phyloP scores from a whole-genome alignment of 1,140 invertebrate species.

The Drosophila orena region DNA sequence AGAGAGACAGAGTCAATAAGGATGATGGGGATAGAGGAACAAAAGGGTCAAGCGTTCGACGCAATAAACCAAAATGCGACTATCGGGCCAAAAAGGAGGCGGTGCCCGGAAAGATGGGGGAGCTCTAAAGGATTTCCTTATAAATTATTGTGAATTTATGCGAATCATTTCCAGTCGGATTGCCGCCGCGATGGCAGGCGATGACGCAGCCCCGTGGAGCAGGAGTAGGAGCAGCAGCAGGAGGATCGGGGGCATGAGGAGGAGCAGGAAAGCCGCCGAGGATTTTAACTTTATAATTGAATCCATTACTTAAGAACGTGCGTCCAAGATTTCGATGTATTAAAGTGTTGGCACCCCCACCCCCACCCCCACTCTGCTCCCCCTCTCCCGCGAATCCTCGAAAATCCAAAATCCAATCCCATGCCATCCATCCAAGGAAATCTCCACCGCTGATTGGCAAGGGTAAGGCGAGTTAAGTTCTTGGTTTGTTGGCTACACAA shows the following conservation, averaged over 20 bases:
- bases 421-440: slow-evolving; percentile 10
- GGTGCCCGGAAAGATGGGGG: slow-evolving; percentile 20
- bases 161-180: slow-evolving; percentile 81
- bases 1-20: slow-evolving; percentile 63
- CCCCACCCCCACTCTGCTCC: too few relatives aligned
- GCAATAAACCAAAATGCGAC: slow-evolving; percentile 70
- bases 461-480: slow-evolving; percentile 69
- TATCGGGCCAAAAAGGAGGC: slow-evolving; percentile 41
- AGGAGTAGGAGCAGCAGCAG: background rate
- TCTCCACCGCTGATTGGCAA: slow-evolving; percentile 52
- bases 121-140: slow-evolving; percentile 76
- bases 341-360: slow-evolving; percentile 60
- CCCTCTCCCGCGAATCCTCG: too few relatives aligned
- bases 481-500: slow-evolving; percentile 78
- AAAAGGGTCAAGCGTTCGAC: slow-evolving; percentile 75
- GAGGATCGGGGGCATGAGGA: background rate
- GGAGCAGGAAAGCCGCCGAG: slow-evolving; percentile 57
- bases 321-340: slow-evolving; percentile 78
- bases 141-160: slow-evolving; percentile 83
- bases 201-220: slow-evolving; percentile 24
- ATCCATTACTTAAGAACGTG: slow-evolving; percentile 82
- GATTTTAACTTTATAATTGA: slow-evolving; percentile 84
- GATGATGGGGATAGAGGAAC: slow-evolving; percentile 63
- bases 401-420: background rate
- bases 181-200: slow-evolving; percentile 49